phyloP scores from a whole-genome alignment of 2,888 invertebrate genomes.

The Eulithis testata region DNA sequence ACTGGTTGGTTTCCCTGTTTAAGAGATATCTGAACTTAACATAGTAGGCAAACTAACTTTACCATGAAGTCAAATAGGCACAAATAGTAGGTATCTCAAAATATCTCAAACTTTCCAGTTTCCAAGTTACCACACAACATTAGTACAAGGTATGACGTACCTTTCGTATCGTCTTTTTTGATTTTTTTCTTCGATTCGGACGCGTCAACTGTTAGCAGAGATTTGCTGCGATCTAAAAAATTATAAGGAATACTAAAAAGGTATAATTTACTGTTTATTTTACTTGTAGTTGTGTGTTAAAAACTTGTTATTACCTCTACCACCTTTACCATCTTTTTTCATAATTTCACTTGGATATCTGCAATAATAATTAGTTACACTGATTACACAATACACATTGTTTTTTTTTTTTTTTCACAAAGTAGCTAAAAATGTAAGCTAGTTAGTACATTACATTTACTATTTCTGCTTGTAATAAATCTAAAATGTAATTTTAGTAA shows the following conservation, averaged over 20 bases:
- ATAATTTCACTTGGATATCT: conserved; percentile 30
- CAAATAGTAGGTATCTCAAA: too few relatives aligned
- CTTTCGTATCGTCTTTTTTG: conserved; percentile 68
- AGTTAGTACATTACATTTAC: too few relatives aligned
- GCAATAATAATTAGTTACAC: conserved; percentile 18
- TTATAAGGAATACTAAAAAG: background rate
- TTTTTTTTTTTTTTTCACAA: background rate
- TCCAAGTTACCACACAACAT: too few relatives aligned
- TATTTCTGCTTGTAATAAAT: too few relatives aligned
- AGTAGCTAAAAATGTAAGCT: too few relatives aligned
- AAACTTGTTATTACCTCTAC: conserved; percentile 29
- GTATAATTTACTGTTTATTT: background rate
- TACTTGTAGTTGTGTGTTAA: too few relatives aligned
- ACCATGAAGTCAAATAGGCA: too few relatives aligned
- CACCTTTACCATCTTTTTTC: conserved; percentile 45
- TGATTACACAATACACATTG: background rate
- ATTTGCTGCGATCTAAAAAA: conserved; percentile 54
- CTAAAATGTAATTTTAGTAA: too few relatives aligned
- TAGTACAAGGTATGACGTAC: conserved; percentile 41
- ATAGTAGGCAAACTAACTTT: background rate
- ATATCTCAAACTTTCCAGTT: too few relatives aligned
- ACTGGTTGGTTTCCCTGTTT: conserved; percentile 59
- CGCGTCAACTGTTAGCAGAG: conserved; percentile 48
- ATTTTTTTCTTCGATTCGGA: conserved; percentile 68
- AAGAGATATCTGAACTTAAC: background rate